Evolutionary conservation across 2,113 vertebrate genomes (phyloP).

Genomic region (Morone chrysops): DNA sequence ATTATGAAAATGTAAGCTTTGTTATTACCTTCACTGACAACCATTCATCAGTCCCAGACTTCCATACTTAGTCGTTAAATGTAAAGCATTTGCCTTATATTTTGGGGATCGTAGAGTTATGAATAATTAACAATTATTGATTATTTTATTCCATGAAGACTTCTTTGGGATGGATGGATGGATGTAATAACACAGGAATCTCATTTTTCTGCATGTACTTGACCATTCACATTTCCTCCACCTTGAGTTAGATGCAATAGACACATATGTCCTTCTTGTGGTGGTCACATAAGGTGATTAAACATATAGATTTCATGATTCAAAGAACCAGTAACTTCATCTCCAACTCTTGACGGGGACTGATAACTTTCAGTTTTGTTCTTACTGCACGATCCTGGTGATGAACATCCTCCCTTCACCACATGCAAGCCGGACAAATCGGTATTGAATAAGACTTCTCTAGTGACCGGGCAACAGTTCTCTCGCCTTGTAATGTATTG

Average conservation of each 20-base stretch:
- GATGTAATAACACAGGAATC: not conserved
- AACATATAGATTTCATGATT: not conserved
- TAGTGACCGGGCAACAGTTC: not conserved
- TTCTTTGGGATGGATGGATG: not conserved
- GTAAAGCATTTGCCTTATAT: too few species aligned
- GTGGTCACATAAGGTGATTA: not conserved
- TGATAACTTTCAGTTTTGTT: not conserved
- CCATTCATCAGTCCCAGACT: too few species aligned
- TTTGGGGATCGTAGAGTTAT: too few species aligned
- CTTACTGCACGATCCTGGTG: not conserved
- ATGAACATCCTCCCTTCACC: not conserved
- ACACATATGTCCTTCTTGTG: not conserved
- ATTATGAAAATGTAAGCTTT: too few species aligned
- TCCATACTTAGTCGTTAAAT: too few species aligned
- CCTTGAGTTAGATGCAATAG: not conserved
- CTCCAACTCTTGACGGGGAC: not conserved
- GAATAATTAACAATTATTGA: too few species aligned
- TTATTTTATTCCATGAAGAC: too few species aligned
- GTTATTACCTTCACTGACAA: too few species aligned
- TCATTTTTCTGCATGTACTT: not conserved
- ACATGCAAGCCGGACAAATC: constrained; percentile 6
- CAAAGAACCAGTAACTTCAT: not conserved
- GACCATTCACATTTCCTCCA: not conserved
- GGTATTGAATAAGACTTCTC: constrained; percentile 19
- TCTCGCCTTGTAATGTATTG: constrained; percentile 23